A percentile compares a stretch with the other conserved stretches of the same genome.
Evolutionary conservation across 2,113 vertebrate genomes (phyloP).

Genomic region (Aldabrachelys gigantea): DNA sequence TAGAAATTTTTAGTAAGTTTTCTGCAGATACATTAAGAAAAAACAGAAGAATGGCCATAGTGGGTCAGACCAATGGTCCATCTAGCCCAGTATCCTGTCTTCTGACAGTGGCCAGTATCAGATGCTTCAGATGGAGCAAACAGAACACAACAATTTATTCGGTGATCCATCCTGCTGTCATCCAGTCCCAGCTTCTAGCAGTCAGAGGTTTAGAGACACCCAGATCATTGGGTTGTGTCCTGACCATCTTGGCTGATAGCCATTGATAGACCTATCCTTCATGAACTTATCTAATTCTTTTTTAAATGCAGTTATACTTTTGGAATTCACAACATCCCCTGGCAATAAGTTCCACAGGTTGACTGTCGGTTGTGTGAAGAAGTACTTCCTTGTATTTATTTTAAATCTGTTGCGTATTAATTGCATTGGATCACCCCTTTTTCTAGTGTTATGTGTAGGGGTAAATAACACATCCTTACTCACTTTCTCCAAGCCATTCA

Average conservation of each 20-base stretch:
- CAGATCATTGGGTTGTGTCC: not conserved
- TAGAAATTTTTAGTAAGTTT: not conserved
- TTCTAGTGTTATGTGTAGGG: no score
- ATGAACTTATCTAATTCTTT: not conserved
- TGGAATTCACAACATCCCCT: not conserved
- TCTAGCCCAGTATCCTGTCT: not conserved
- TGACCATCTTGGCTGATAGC: not conserved
- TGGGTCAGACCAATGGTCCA: not conserved
- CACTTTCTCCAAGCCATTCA: no score
- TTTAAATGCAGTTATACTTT: not conserved
- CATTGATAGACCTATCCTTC: not conserved
- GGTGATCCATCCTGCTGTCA: not conserved
- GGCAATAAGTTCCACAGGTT: no score
- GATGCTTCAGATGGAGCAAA: not conserved
- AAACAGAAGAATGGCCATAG: not conserved
- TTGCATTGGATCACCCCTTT: no score
- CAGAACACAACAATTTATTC: no score
- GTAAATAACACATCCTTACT: no score
- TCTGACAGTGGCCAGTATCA: not conserved
- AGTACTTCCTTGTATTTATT: no score
- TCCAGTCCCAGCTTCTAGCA: not conserved
- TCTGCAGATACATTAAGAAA: constrained; percentile 1
- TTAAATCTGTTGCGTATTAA: no score
- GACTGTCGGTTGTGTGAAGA: no score
- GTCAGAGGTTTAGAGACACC: not conserved